Evolutionary conservation across 2,797 vertebrate species (phyloP).

Genomic region (Champsocephalus gunnari): DNA sequence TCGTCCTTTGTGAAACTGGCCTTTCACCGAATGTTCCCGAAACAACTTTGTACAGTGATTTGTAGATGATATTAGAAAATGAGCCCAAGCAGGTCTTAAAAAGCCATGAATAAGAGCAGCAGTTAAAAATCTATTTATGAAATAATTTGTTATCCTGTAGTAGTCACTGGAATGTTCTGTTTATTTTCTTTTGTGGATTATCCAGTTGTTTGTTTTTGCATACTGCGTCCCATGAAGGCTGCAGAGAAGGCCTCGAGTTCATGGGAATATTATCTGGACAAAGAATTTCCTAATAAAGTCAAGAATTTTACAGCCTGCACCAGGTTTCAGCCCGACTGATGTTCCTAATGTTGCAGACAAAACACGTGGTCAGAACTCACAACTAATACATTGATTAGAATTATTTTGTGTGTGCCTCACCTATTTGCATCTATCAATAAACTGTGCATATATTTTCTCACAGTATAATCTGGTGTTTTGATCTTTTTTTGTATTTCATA

Average conservation of each 20-base stretch:
- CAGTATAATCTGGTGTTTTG: conserved; percentile 45
- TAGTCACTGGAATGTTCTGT: conserved; percentile 77
- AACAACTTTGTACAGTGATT: conserved; percentile 76
- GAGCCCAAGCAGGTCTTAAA: conserved; percentile 81
- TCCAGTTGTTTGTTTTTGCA: conserved; percentile 30
- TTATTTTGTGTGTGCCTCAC: conserved; percentile 68
- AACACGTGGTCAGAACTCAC: conserved; percentile 46
- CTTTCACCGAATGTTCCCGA: conserved; percentile 77
- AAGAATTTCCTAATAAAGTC: conserved; percentile 20
- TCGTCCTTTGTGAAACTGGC: conserved; percentile 82
- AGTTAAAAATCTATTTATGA: conserved; percentile 79
- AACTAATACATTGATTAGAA: conserved; percentile 61
- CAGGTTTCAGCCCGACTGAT: conserved; percentile 44
- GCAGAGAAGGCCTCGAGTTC: conserved; percentile 31
- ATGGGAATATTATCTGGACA: conserved; percentile 24
- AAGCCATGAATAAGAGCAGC: conserved; percentile 72
- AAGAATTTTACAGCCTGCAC: conserved; percentile 40
- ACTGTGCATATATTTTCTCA: conserved; percentile 85
- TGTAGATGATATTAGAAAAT: conserved; percentile 66
- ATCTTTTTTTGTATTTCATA: conserved; percentile 7
- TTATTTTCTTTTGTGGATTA: conserved; percentile 47
- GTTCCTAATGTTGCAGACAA: conserved; percentile 31
- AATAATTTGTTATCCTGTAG: conserved; percentile 64
- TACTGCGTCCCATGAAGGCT: conserved; percentile 10
- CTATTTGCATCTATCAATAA: conserved; percentile 81